Evolutionary conservation across 2,113 vertebrate genomes (phyloP), one percentile per base, ranked within the genome.

Genomic region (Callipepla squamata): DNA sequence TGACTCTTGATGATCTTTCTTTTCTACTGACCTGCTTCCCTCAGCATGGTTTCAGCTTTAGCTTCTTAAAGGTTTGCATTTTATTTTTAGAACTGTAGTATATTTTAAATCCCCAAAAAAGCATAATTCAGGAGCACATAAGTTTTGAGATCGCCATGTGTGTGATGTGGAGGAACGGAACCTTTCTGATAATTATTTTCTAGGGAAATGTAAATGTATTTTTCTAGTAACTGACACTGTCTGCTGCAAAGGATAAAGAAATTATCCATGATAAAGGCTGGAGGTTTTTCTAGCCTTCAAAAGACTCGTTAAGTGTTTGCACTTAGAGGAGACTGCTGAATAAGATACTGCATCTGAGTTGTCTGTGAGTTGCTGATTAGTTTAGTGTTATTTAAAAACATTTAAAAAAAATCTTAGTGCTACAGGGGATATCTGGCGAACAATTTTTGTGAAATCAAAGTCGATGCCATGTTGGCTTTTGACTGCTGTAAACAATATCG

Each of bases 101-200:
- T 14, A 12, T 42, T n/a, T 53, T 23, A 73, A 84, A 76, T 40
- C 17, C 18, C 7, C 32, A 17, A 14, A 1, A 57, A n/a, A 6
- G 8, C 28, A 58, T 83, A 7, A 20, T 72, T 86, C 6, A 7
- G 4, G 4, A 59, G 25, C 28, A 45, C 14, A 0, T n/a, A 1
- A 42, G 6, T 50, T 85, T 47, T 0, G 1, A 32, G 34, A 65
- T 78, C 63, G 32, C 55, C 19, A 17, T 7, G 0, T 3, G 0
- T 3, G 5, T 26, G 13, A 70, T 5, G 5, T 5, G 4, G 57
- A 63, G 34, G 23, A 50, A 40, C 44, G 1, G 36, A 82, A 2
- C 7, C 2, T 40, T 11, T 66, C 20, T 0, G 0, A 15, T 34
- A 32, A 7, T 0, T 0, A 18, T 74, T 63, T 50, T 7, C 9